Evolutionary conservation across 2,888 invertebrate species (phyloP).

Genomic region (Cheilosia urbana): DNA sequence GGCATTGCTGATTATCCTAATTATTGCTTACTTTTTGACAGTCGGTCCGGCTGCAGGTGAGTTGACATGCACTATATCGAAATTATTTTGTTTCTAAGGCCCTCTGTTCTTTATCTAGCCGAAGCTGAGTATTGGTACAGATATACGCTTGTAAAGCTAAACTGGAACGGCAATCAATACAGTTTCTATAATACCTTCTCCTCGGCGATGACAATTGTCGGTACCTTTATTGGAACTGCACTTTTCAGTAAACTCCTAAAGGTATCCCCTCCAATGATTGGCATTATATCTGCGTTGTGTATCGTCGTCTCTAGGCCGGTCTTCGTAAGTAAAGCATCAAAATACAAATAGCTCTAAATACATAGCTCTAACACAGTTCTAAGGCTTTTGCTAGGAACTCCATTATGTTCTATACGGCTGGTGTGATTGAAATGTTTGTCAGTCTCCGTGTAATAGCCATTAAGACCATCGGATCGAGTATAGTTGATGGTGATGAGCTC

Average conservation of each 20-base stretch:
- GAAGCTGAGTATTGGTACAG: conserved; percentile 83
- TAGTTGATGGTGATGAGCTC: conserved; percentile 82
- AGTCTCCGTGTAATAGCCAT: conserved; percentile 82
- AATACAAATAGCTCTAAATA: too few relatives aligned
- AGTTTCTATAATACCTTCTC: conserved; percentile 81
- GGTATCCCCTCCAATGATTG: conserved; percentile 81
- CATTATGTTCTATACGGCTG: conserved; percentile 80
- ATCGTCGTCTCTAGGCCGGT: conserved; percentile 81
- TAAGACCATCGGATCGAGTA: conserved; percentile 82
- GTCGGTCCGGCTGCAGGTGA: conserved; percentile 80
- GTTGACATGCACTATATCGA: neutral
- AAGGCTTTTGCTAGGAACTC: conserved; percentile 81
- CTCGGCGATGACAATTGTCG: conserved; percentile 80
- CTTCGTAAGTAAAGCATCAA: conserved; percentile 79
- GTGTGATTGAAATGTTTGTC: conserved; percentile 82
- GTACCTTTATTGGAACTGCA: conserved; percentile 83
- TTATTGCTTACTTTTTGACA: conserved; percentile 81
- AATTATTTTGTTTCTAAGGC: neutral
- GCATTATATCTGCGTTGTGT: conserved; percentile 81
- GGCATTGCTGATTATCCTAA: conserved; percentile 79
- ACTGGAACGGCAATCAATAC: conserved; percentile 82
- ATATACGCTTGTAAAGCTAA: conserved; percentile 81
- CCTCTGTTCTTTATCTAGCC: conserved; percentile 58
- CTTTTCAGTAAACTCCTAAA: conserved; percentile 82
- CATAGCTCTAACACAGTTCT: conserved; percentile 24